Percentiles rank a stretch among this genome's conserved stretches.
phyloP scores from a whole-genome alignment of 2,113 vertebrate species.

The Mohoua ochrocephala region DNA sequence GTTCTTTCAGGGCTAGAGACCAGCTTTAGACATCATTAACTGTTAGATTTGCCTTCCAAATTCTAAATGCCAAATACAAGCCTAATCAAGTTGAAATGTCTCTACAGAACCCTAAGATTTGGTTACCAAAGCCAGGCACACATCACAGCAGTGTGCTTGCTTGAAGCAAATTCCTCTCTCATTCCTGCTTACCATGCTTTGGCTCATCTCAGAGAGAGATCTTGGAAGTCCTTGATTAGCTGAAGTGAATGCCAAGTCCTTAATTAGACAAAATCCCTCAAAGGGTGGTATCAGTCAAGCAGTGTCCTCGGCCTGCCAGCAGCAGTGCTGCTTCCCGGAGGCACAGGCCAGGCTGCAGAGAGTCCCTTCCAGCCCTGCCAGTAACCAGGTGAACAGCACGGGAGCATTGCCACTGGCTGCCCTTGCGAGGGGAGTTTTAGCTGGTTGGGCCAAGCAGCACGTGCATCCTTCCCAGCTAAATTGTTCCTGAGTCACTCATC shows the following conservation, averaged over 20 bases:
- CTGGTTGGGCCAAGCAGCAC: too few relatives aligned
- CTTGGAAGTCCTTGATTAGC: not conserved
- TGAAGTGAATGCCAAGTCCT: not conserved
- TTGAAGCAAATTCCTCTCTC: not conserved
- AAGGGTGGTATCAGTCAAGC: not conserved
- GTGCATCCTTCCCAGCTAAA: not conserved
- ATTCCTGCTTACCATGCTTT: not conserved
- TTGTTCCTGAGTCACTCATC: not conserved
- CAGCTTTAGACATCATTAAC: not conserved
- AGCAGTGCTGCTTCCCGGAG: fast-evolving
- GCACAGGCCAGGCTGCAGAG: not conserved
- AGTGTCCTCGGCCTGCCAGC: not conserved
- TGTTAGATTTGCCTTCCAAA: not conserved
- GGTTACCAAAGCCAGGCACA: not conserved
- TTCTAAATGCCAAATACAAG: not conserved
- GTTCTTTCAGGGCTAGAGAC: not conserved
- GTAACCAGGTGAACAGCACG: not conserved
- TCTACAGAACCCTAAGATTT: not conserved
- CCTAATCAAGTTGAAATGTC: not conserved
- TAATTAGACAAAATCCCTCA: not conserved
- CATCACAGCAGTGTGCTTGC: not conserved
- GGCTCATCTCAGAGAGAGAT: not conserved
- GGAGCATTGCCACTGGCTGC: not conserved
- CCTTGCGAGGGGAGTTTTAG: not conserved
- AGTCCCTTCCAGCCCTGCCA: not conserved